Percentiles rank a stretch among this genome's conserved stretches.
phyloP scores from a whole-genome alignment of 2,888 invertebrate genomes.

The Tenthredo mesomela region DNA sequence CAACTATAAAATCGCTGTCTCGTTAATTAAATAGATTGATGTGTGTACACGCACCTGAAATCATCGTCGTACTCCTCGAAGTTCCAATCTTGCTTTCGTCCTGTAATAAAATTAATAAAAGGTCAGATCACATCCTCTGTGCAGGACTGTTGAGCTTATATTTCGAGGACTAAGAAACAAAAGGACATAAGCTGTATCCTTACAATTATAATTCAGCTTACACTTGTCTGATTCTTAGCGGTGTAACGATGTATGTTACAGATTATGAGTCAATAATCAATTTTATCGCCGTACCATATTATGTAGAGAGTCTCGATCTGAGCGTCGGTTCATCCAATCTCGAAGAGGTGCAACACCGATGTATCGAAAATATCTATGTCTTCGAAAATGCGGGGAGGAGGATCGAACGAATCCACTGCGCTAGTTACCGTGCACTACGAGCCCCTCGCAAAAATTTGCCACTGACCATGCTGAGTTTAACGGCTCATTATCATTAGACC shows the following conservation, averaged over 20 bases:
- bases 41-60: slow-evolving; percentile 12
- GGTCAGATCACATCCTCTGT: neutral
- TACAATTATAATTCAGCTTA: neutral
- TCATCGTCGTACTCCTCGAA: neutral
- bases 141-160: neutral
- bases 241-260: neutral
- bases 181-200: neutral
- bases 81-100: neutral
- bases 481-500: neutral
- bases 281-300: neutral
- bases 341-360: neutral
- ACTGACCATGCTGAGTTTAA: neutral
- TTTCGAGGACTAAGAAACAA: neutral
- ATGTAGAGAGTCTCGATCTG: neutral
- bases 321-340: neutral
- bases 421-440: slow-evolving; percentile 3
- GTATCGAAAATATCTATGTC: neutral
- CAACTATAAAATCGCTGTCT: neutral
- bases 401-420: slow-evolving; percentile 13
- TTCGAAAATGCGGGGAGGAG: neutral
- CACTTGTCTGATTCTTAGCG: neutral
- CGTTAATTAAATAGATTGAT: neutral
- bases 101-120: slow-evolving; percentile 15
- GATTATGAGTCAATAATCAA: neutral
- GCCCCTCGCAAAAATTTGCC: neutral